phyloP scores from a whole-genome alignment of 2,888 invertebrate genomes.

The Zeuzera pyrina region DNA sequence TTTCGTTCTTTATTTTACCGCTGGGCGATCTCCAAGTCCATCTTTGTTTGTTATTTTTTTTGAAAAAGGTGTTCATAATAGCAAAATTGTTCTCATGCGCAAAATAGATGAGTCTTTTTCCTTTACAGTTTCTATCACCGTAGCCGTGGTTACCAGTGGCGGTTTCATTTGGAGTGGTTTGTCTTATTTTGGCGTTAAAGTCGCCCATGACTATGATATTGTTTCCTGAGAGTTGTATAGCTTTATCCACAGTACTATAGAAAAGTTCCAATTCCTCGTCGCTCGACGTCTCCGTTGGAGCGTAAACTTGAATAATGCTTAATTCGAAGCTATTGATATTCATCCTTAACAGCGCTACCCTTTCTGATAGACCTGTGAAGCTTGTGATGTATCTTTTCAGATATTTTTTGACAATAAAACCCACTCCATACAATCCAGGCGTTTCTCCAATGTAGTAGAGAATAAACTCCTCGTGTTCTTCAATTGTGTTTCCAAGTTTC shows the following conservation, averaged over 20 bases:
- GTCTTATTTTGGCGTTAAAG: no score
- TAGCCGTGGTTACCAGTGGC: slow-evolving; percentile 7
- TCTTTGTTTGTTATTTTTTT: slow-evolving; percentile 6
- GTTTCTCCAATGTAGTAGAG: not conserved
- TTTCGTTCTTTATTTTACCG: slow-evolving; percentile 3
- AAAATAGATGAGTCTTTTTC: slow-evolving; percentile 8
- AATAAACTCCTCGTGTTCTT: not conserved
- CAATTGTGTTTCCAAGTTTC: not conserved
- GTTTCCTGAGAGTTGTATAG: not conserved
- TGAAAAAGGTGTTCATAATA: slow-evolving; percentile 11
- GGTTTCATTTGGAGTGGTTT: no score
- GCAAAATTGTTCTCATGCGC: slow-evolving; percentile 8
- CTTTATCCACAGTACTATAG: not conserved
- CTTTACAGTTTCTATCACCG: slow-evolving; percentile 9
- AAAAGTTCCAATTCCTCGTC: not conserved
- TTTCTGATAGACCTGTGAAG: not conserved
- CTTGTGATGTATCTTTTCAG: not conserved
- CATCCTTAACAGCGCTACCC: not conserved
- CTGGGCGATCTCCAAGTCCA: slow-evolving; percentile 11
- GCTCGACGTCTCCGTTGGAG: not conserved
- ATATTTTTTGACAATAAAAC: not conserved
- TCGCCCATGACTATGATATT: slow-evolving; percentile 1
- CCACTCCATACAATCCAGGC: not conserved
- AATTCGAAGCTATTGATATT: not conserved
- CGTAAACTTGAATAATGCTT: not conserved